Evolutionary conservation across 2,113 vertebrate genomes (phyloP), one percentile per base, ranked within the genome.

Genomic region (Catagonus wagneri): DNA sequence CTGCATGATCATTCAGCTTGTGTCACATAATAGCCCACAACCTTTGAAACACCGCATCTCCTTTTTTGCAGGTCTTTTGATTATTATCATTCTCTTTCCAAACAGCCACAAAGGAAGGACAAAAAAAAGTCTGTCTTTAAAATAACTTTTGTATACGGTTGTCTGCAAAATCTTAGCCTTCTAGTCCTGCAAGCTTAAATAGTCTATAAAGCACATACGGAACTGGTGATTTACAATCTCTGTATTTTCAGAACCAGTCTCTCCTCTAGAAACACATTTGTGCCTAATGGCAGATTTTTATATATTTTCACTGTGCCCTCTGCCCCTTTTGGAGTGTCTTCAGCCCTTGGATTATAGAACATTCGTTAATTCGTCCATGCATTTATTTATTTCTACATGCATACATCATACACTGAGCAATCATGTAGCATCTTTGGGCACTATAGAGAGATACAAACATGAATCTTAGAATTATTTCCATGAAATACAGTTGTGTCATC

Each of bases 71-170:
- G 95, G 76, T 98, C 92, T 98, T 97, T 95, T 95, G 93, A 91
- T 98, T 95, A 97, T 97, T 95, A 96, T 94, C 44, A 63, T 96
- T 95, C 92, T 97, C 96, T 93, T 95, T 89, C 95, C 83, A 97
- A 96, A 97, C 83, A 96, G 96, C 97, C 94, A 93, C 95, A 96
- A 97, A 98, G 81, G 83, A 93, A 97, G 93, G 97, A 97, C 95
- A 44, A 96, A 97, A 93, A 98, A 34, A 2, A 92, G 61, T 54
- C 32, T 87, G 72, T 83, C 0, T 4, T 95, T 96, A 44, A 52
- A 58, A 3, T 19, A 8, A 85, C 60, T 84, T 95, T 78, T 0
- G 29, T 89, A 54, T 84, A 68, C 75, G 85, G n/a, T 60, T 72
- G 80, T 61, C 83, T 90, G 22, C 71, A 50, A 97, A 92, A 97